Percentiles rank a stretch among this genome's conserved stretches.
phyloP scores from a whole-genome alignment of 2,113 vertebrate genomes.

The Micronycteris hirsuta region DNA sequence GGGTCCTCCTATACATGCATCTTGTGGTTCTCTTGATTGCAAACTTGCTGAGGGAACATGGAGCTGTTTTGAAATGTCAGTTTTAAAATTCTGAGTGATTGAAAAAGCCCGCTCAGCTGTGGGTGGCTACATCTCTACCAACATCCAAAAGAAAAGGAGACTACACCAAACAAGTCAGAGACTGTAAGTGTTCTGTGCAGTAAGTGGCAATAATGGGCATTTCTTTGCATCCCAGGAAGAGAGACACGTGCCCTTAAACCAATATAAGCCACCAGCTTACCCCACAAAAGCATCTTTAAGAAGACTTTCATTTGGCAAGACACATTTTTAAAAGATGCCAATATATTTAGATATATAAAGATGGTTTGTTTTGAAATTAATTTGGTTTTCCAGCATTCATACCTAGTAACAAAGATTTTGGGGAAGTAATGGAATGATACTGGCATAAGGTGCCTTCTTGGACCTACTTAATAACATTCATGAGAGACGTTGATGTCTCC shows the following conservation, averaged over 20 bases:
- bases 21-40: background rate
- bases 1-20: background rate
- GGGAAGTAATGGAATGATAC: conserved; percentile 60
- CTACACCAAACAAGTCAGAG: background rate
- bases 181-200: background rate
- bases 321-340: conserved; percentile 60
- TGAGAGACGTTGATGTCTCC: conserved; percentile 31
- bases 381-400: conserved; percentile 74
- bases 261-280: conserved; percentile 68
- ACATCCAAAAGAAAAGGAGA: background rate
- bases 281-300: conserved; percentile 56
- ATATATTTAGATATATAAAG: conserved; percentile 56
- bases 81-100: background rate
- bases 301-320: conserved; percentile 56
- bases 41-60: background rate
- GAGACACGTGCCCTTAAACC: background rate
- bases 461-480: conserved; percentile 50
- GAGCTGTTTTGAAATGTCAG: background rate
- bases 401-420: conserved; percentile 65
- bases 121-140: background rate
- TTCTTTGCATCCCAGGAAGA: background rate
- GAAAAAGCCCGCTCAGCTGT: background rate
- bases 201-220: background rate
- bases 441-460: conserved; percentile 68
- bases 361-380: conserved; percentile 62